These are phyloP conservation scores for Ptychoptera albimana DNA, from an alignment of 2,888 invertebrate genomes.

Conservation along the genomic window DNA sequence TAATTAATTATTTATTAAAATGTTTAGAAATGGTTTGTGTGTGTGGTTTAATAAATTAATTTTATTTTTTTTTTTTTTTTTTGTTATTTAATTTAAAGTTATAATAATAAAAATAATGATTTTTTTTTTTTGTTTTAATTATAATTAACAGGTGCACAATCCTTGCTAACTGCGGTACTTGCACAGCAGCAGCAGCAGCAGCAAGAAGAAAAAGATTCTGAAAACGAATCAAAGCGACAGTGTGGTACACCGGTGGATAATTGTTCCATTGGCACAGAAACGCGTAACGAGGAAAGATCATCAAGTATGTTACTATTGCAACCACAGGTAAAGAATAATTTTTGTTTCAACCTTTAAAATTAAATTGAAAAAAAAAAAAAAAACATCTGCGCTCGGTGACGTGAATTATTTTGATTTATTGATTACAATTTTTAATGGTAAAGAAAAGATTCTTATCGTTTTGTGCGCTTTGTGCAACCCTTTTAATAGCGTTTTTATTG, in stretches of 20 bases:
- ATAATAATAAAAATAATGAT: neutral
- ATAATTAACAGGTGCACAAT: constrained; percentile 15
- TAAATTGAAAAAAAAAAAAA: too few species aligned
- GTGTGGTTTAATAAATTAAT: neutral
- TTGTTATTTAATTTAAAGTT: neutral
- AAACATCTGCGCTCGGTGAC: too few species aligned
- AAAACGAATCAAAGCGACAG: constrained; percentile 8
- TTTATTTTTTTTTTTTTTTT: neutral
- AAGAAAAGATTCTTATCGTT: neutral
- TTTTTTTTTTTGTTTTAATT: neutral
- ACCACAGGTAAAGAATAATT: constrained; percentile 59
- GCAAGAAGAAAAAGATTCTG: constrained; percentile 3
- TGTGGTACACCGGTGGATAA: constrained; percentile 7
- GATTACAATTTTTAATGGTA: constrained; percentile 3
- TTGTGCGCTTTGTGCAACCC: neutral
- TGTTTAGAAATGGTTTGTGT: too few species aligned
- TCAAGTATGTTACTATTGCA: constrained; percentile 89
- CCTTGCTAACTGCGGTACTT: constrained; percentile 11
- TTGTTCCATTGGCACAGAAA: constrained; percentile 7
- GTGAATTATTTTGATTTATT: neutral
- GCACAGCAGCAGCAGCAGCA: constrained; percentile 7
- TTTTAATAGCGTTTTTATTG: too few species aligned
- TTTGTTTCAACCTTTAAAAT: too few species aligned
- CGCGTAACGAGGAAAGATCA: constrained; percentile 15
- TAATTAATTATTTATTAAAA: too few species aligned